Percentiles rank a stretch among this genome's conserved stretches.
Conservation (phyloP, 1,140 invertebrate genomes). For the Sitodiplosis mosellana region DNA sequence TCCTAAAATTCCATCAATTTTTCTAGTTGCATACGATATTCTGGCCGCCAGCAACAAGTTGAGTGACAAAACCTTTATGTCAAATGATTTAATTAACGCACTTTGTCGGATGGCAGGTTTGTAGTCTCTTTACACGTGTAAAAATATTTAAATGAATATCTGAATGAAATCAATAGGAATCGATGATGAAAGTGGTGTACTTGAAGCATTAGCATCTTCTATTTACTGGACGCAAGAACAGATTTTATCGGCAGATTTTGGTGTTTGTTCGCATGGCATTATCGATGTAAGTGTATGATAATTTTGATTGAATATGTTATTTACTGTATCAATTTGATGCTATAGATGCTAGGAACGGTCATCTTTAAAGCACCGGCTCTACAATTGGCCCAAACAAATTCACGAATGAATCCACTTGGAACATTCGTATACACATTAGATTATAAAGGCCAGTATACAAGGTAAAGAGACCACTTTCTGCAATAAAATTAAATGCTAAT, state of each 20-base stretch:
- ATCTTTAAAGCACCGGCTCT: background rate
- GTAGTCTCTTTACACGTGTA: background rate
- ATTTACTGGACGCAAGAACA: background rate
- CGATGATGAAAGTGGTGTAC: background rate
- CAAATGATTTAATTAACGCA: background rate
- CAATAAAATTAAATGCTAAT: background rate
- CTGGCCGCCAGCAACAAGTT: background rate
- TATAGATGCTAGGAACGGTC: background rate
- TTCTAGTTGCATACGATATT: background rate
- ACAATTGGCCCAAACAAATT: background rate
- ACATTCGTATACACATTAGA: conserved; percentile 23
- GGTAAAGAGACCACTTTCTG: background rate
- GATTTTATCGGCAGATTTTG: background rate
- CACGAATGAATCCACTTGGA: conserved; percentile 14
- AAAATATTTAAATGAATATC: background rate
- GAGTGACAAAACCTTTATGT: background rate
- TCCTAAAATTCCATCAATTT: conserved; percentile 12
- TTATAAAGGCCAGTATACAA: conserved; percentile 22
- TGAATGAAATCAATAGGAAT: background rate
- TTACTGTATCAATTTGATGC: background rate
- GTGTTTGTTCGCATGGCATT: conserved; percentile 12
- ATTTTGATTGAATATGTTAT: background rate
- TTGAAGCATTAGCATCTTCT: background rate
- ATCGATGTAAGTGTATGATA: conserved; percentile 15
- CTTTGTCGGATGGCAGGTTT: background rate